phyloP scores from a whole-genome alignment of 2,888 invertebrate genomes.

The Octonoba sinensis region DNA sequence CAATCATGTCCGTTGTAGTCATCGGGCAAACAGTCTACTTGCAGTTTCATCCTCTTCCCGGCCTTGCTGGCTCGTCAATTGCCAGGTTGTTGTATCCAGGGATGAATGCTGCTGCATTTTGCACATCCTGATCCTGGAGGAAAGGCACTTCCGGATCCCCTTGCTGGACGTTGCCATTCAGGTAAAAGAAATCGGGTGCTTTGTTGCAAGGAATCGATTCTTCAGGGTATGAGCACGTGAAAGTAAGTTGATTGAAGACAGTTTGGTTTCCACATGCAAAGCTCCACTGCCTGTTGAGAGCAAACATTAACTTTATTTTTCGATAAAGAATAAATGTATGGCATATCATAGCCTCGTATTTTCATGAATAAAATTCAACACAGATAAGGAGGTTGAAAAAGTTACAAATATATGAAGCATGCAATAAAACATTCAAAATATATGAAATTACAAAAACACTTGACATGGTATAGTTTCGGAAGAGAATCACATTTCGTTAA shows the following conservation, averaged over 20 bases:
- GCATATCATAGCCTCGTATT: no score
- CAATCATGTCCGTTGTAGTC: no score
- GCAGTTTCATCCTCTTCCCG: slow-evolving; percentile 13
- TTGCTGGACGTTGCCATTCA: slow-evolving; percentile 61
- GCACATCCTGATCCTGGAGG: slow-evolving; percentile 59
- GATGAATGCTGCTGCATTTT: slow-evolving; percentile 58
- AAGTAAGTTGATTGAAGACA: slow-evolving; percentile 64
- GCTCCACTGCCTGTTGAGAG: slow-evolving; percentile 56
- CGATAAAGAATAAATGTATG: no score
- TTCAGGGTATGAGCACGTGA: slow-evolving; percentile 64
- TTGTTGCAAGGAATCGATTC: slow-evolving; percentile 61
- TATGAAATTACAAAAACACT: no score
- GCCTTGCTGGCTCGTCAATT: neutral
- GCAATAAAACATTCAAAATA: no score
- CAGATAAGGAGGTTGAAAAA: neutral
- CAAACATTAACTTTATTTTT: neutral
- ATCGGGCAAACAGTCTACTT: no score
- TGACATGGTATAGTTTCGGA: no score
- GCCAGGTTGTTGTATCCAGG: slow-evolving; percentile 36
- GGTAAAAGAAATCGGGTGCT: slow-evolving; percentile 64
- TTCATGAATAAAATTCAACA: neutral
- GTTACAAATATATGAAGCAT: no score
- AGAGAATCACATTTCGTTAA: no score
- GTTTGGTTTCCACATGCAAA: slow-evolving; percentile 65
- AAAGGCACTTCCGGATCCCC: slow-evolving; percentile 62